Evolutionary conservation across 1,140 invertebrate genomes (phyloP), one percentile per base, ranked within the genome.

Genomic region (Temnothorax nylanderi): DNA sequence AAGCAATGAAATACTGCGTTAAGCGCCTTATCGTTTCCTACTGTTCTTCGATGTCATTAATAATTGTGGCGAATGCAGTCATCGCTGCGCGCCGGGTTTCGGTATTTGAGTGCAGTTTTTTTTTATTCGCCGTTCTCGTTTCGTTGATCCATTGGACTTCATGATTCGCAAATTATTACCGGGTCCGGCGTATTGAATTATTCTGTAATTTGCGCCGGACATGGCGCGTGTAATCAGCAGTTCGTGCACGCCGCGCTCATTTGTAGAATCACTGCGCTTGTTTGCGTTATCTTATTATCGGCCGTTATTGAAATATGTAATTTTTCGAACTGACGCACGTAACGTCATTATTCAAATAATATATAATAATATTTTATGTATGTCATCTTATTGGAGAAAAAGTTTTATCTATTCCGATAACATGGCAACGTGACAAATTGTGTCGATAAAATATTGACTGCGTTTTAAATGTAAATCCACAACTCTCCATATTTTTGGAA

Each of bases 221-320:
- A 47, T 13, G 26, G 54, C 18, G 54, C 18, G 21, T 41, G 54
- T 84, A 75, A 84, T 84, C 69, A 60, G 54, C 41, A 84, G 54
- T 81, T 44, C 49, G 65, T 7, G 16, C 65, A 81, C 34, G 78
- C 47, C 7, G n/a, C n/a, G 56, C 41, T 84, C 69, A 84, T 84
- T 84, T 84, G 69, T 60, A 84, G 41, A 81, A 84, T 74, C 80
- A 54, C 32, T n/a, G 32, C 69, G 69, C 56, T 62, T 84, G 80
- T 84, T 84, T 74, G 26, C 54, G 67, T 84, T 81, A 81, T 81
- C 78, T 74, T 60, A 75, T 84, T 62, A 62, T 84, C 80, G 69
- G 32, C 58, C 34, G 54, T 75, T 84, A 75, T 74, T 32, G 77
- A 75, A 84, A 84, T 75, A 60, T 71, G 16, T 84, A 75, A 75